A percentile compares a stretch with the other conserved stretches of the same genome.
Evolutionary conservation across 1,140 invertebrate species (phyloP).

Genomic region (Neodiprion fabricii): DNA sequence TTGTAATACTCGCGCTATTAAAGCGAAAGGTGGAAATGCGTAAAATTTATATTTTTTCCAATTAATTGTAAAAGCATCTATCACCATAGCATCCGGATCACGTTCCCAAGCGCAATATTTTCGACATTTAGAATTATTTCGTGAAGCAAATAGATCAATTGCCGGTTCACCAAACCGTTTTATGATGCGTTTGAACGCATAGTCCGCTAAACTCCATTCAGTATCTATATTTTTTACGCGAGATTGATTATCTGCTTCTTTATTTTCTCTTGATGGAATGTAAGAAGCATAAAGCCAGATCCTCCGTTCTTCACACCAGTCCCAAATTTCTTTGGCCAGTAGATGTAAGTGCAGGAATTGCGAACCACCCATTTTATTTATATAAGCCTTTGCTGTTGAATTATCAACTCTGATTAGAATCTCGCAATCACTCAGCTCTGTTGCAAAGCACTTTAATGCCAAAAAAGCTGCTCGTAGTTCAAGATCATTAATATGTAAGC

Average conservation of each 20-base stretch:
- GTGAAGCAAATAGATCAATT: slow-evolving; percentile 32
- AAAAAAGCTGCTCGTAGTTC: slow-evolving; percentile 45
- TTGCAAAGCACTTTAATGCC: slow-evolving; percentile 45
- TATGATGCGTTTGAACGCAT: slow-evolving; percentile 23
- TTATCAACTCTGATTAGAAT: slow-evolving; percentile 50
- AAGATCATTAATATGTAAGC: slow-evolving; percentile 47
- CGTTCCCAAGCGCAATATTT: slow-evolving; percentile 29
- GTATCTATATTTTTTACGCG: slow-evolving; percentile 32
- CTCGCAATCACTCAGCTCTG: slow-evolving; percentile 33
- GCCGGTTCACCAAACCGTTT: slow-evolving; percentile 29
- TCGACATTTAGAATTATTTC: slow-evolving; percentile 31
- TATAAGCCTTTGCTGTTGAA: slow-evolving; percentile 48
- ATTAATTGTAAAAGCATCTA: slow-evolving; percentile 23
- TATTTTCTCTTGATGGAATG: slow-evolving; percentile 43
- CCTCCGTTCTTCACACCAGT: slow-evolving; percentile 42
- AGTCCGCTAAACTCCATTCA: slow-evolving; percentile 29
- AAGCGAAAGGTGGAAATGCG: slow-evolving; percentile 30
- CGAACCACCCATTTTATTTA: slow-evolving; percentile 46
- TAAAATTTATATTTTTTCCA: not conserved
- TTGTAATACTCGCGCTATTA: not conserved
- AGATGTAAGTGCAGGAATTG: slow-evolving; percentile 39
- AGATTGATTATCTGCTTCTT: slow-evolving; percentile 30
- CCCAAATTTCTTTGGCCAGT: slow-evolving; percentile 41
- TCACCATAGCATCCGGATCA: slow-evolving; percentile 24
- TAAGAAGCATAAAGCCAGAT: slow-evolving; percentile 46